Base-by-base conservation (phyloP, 2,113 vertebrate species). In the Ramphastos sulfuratus region DNA sequence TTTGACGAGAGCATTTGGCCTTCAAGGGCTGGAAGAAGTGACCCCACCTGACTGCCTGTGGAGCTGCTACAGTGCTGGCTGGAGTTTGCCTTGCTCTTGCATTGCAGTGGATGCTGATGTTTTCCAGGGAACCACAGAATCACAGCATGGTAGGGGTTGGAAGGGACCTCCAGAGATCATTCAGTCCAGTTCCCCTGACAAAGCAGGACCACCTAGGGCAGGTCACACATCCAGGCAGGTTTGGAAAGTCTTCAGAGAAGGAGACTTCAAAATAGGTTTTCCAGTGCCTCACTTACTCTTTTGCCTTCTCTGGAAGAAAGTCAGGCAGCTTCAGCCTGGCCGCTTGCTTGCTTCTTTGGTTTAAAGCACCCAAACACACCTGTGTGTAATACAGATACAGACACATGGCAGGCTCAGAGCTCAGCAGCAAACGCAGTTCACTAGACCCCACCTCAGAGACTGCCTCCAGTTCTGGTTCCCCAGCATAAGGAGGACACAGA, bases 41-140 rank as follows among this genome's bases (percentile, higher is more conserved):
- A 1, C 2, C 1, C 27, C 5, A 27, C 17, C 17, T 50, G 17
- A 0, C 2, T n/a, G 54, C 48, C 61, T 48, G 15, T 9, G 14
- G 14, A 18, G 44, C 28, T n/a, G 4, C 5, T 64, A 3, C 12
- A 7, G 37, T 3, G 10, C 14, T 24, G 10, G 15, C 3, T 58
- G 30, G 55, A 15, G 12, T 15, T 44, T 10, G 25, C 18, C 72
- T 37, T 66, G 46, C 21, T 50, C 27, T 31, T 15, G 30, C 2
- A 0, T 37, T 31, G 6, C 0, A 0, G 28, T 18, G 10, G 17
- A 21, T 65, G 56, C 42, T 65, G 21, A 5, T 23, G 55, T 83
- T 35, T 30, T 71, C 52, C 52, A 2, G 12, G 50, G 37, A 70
- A 35, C 31, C 44, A 46, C 44, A 46, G 15, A 18, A 17, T 46